phyloP scores from a whole-genome alignment of 2,888 invertebrate genomes.

The Zaprionus obscuricornis region DNA sequence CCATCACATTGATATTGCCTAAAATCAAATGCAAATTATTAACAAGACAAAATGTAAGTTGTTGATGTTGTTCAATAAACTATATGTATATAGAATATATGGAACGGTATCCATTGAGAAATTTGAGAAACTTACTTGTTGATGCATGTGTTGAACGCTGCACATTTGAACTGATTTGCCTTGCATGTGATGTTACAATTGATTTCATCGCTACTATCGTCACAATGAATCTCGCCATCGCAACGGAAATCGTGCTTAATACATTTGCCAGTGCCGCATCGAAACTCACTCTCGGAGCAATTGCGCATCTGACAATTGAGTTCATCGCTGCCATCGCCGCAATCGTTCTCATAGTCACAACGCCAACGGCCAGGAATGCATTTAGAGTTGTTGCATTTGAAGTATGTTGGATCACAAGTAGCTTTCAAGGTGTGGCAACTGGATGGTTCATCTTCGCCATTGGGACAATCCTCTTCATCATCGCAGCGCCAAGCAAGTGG shows the following conservation, averaged over 20 bases:
- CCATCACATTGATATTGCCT: slow-evolving; percentile 87
- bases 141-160: slow-evolving; percentile 86
- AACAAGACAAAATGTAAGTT: too few species aligned
- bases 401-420: slow-evolving; percentile 91
- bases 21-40: neutral
- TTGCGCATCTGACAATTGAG: slow-evolving; percentile 87
- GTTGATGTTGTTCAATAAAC: too few species aligned
- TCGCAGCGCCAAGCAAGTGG: slow-evolving; percentile 91
- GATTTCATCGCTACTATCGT: slow-evolving; percentile 88
- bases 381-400: slow-evolving; percentile 86
- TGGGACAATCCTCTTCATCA: slow-evolving; percentile 90
- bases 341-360: slow-evolving; percentile 88
- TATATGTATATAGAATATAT: too few species aligned
- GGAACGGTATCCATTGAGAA: neutral
- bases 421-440: slow-evolving; percentile 85
- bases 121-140: slow-evolving; percentile 81
- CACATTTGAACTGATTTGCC: slow-evolving; percentile 86
- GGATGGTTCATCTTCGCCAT: slow-evolving; percentile 91
- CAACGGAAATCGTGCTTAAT: slow-evolving; percentile 87
- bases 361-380: slow-evolving; percentile 91
- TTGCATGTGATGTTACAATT: slow-evolving; percentile 86
- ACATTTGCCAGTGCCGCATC: slow-evolving; percentile 87
- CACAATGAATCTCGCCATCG: slow-evolving; percentile 89
- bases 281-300: slow-evolving; percentile 84
- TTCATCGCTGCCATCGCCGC: slow-evolving; percentile 92